Evolutionary conservation across 2,888 invertebrate species (phyloP).

Genomic region (Polyommatus iphigenia): DNA sequence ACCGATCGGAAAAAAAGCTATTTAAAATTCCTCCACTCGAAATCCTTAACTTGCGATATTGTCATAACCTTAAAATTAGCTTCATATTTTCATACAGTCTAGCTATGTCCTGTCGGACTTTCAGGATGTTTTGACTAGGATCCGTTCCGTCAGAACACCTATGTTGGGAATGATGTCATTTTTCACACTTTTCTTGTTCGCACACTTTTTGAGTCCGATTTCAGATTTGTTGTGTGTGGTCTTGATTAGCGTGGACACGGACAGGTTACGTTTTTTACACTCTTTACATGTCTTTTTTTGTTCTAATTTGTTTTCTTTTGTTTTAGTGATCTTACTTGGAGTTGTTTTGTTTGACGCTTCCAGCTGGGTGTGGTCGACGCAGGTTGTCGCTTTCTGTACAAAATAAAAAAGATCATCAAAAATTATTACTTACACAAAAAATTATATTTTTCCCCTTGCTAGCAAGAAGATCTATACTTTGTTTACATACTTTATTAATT

Average conservation of each 20-base stretch:
- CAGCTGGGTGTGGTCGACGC: conserved; percentile 69
- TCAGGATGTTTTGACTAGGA: conserved; percentile 69
- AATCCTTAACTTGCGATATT: conserved; percentile 59
- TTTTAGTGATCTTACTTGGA: conserved; percentile 43
- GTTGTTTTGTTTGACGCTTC: conserved; percentile 43
- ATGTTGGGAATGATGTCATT: conserved; percentile 59
- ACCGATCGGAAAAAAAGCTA: not conserved
- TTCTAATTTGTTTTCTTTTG: conserved; percentile 42
- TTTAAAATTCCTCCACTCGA: conserved; percentile 21
- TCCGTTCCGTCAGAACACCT: conserved; percentile 62
- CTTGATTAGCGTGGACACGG: conserved; percentile 67
- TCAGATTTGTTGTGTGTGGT: conserved; percentile 73
- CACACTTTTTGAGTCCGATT: conserved; percentile 66
- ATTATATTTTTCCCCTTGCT: too few relatives aligned
- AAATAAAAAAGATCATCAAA: not conserved
- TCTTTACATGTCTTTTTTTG: conserved; percentile 49
- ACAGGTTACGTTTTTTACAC: conserved; percentile 61
- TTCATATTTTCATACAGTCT: conserved; percentile 41
- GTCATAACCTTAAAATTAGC: conserved; percentile 63
- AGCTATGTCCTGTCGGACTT: conserved; percentile 34
- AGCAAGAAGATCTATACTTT: too few relatives aligned
- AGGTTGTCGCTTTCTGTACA: conserved; percentile 68
- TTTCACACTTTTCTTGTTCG: conserved; percentile 58
- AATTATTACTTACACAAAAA: too few relatives aligned
- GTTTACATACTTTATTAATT: too few relatives aligned